Evolutionary conservation across 1,140 invertebrate genomes (phyloP).

Genomic region (Rhopalosiphum padi): DNA sequence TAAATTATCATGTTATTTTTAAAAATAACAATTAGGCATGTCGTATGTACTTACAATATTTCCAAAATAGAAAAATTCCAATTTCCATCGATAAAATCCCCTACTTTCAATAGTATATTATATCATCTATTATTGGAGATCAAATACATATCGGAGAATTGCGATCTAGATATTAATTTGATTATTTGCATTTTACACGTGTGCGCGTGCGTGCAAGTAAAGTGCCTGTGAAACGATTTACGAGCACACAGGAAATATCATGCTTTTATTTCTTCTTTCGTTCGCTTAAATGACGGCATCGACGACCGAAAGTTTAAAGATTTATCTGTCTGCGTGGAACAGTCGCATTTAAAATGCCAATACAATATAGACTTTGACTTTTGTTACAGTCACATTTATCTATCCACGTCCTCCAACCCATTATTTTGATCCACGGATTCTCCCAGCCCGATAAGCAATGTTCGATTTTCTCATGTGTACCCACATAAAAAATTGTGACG

Average conservation of each 20-base stretch:
- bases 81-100: too few species aligned
- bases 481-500: neutral
- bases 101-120: too few species aligned
- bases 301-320: neutral
- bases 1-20: too few species aligned
- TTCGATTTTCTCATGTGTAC: neutral
- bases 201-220: accelerated
- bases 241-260: neutral
- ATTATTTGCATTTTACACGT: neutral
- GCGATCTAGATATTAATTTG: neutral
- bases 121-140: neutral
- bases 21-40: too few species aligned
- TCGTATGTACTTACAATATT: too few species aligned
- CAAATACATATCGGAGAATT: neutral
- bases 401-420: too few species aligned
- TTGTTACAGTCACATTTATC: neutral
- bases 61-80: too few species aligned
- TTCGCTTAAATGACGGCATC: neutral
- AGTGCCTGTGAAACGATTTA: neutral
- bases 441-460: neutral
- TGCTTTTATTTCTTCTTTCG: neutral
- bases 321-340: neutral
- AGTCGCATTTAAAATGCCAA: conserved; percentile 1
- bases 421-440: neutral
- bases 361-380: conserved; percentile 32